These are phyloP conservation scores for Hedya salicella DNA, from an alignment of 2,888 invertebrate species.

Conservation along the genomic window DNA sequence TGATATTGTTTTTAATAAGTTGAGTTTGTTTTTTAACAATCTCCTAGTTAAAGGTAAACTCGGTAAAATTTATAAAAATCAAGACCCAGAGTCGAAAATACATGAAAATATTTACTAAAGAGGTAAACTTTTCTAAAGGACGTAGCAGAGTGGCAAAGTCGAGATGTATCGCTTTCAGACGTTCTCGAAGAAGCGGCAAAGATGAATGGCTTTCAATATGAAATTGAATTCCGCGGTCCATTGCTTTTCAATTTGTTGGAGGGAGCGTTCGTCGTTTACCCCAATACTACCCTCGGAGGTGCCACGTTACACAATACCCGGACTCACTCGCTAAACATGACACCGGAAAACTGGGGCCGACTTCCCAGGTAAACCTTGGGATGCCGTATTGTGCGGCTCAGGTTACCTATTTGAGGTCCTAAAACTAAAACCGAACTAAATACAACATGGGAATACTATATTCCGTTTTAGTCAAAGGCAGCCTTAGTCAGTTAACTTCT, in stretches of 20 bases:
- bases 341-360: slow-evolving; percentile 48
- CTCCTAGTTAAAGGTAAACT: background rate
- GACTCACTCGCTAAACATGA: slow-evolving; percentile 52
- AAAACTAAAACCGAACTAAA: too few relatives aligned
- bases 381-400: background rate
- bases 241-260: slow-evolving; percentile 86
- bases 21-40: too few relatives aligned
- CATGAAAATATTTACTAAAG: slow-evolving; percentile 50
- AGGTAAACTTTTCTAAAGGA: slow-evolving; percentile 72
- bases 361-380: slow-evolving; percentile 6
- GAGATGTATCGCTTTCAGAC: slow-evolving; percentile 80
- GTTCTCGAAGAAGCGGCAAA: slow-evolving; percentile 81
- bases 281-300: slow-evolving; percentile 68
- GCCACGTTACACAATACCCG: slow-evolving; percentile 64
- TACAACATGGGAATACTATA: too few relatives aligned
- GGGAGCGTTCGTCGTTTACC: slow-evolving; percentile 79
- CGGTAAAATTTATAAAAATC: background rate
- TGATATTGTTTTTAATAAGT: too few relatives aligned
- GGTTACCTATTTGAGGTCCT: background rate
- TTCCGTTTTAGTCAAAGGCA: too few relatives aligned
- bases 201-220: slow-evolving; percentile 87
- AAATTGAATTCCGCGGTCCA: slow-evolving; percentile 89
- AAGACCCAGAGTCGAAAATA: background rate
- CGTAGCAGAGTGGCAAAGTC: slow-evolving; percentile 76
- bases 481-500: too few relatives aligned